Evolutionary conservation across 1,140 invertebrate species (phyloP).

Genomic region (Drosophila chauvacae): DNA sequence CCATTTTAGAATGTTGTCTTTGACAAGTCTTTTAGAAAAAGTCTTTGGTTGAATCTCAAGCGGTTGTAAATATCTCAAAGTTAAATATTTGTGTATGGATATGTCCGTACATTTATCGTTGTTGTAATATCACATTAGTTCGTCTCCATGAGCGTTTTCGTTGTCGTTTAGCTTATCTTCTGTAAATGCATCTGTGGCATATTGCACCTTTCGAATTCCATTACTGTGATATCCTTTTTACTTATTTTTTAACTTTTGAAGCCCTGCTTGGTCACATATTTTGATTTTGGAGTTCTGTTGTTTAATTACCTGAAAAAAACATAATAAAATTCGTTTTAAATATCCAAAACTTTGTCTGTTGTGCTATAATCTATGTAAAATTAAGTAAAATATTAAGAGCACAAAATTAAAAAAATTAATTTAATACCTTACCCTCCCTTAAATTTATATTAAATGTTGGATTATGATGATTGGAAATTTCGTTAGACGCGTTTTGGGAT

Average conservation of each 20-base stretch:
- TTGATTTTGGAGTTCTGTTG: neutral
- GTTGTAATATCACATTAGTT: slow-evolving; percentile 68
- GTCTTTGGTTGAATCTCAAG: slow-evolving; percentile 21
- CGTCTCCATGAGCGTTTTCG: slow-evolving; percentile 29
- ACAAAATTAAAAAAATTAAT: too few relatives aligned
- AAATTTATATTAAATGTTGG: too few relatives aligned
- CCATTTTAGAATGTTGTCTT: slow-evolving; percentile 56
- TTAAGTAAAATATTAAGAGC: too few relatives aligned
- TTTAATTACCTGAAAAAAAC: neutral
- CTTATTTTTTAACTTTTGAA: neutral
- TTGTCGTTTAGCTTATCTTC: slow-evolving; percentile 24
- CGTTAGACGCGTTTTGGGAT: too few relatives aligned
- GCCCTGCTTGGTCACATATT: neutral
- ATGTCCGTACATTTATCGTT: slow-evolving; percentile 46
- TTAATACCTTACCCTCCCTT: too few relatives aligned
- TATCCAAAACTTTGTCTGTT: too few relatives aligned
- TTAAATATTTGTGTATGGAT: slow-evolving; percentile 14
- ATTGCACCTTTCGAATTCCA: slow-evolving; percentile 23
- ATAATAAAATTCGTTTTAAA: neutral
- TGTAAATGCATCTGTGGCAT: slow-evolving; percentile 56
- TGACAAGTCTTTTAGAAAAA: slow-evolving; percentile 52
- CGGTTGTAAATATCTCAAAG: slow-evolving; percentile 16
- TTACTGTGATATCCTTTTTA: slow-evolving; percentile 39
- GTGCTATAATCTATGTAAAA: too few relatives aligned
- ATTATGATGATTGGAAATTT: too few relatives aligned